Evolutionary conservation across 2,797 vertebrate species (phyloP).

Genomic region (Distichodus sexfasciatus): DNA sequence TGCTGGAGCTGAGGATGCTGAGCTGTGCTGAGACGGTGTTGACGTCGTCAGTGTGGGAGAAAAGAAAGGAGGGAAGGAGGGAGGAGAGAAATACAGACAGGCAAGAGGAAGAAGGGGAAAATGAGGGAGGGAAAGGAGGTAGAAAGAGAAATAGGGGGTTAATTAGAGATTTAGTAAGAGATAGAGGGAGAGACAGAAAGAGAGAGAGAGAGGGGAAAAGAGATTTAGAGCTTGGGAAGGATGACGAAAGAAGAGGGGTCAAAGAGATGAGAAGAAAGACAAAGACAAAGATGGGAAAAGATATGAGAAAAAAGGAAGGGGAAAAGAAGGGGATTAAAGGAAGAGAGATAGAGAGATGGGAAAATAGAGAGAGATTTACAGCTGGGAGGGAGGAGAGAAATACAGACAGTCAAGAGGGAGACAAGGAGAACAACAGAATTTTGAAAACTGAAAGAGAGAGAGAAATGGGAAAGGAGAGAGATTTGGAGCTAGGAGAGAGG

Average conservation of each 20-base stretch:
- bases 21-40: conserved; percentile 64
- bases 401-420: not conserved
- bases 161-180: not conserved
- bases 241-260: not conserved
- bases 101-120: not conserved
- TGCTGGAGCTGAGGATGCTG: conserved; percentile 65
- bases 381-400: not conserved
- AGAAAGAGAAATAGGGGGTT: not conserved
- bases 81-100: not conserved
- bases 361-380: too few relatives aligned
- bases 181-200: not conserved
- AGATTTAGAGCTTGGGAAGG: not conserved
- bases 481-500: too few relatives aligned
- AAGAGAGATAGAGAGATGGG: not conserved
- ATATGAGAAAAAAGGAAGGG: not conserved
- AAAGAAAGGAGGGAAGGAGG: conserved; percentile 7
- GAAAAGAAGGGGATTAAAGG: not conserved
- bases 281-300: not conserved
- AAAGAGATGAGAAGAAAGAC: not conserved
- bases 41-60: conserved; percentile 64
- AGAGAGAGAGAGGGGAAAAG: not conserved
- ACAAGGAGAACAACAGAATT: not conserved
- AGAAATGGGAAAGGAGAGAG: too few relatives aligned
- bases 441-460: too few relatives aligned
- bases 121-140: not conserved